Evolutionary conservation across 2,888 invertebrate genomes (phyloP).

Genomic region (Nasonia oneida): DNA sequence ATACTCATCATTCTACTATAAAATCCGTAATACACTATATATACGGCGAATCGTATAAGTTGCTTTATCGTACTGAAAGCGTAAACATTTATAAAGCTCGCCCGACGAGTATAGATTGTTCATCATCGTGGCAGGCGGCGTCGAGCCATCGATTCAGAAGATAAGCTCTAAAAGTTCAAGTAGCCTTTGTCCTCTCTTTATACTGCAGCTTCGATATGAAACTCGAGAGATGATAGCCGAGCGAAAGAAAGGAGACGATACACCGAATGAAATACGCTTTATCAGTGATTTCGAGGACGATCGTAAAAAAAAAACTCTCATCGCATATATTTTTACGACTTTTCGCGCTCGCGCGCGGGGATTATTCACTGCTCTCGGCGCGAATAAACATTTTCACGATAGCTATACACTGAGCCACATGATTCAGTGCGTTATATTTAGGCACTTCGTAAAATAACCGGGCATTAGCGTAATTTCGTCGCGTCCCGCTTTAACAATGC

Average conservation of each 20-base stretch:
- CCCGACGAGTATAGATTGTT: neutral
- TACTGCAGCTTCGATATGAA: slow-evolving; percentile 17
- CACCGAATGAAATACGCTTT: slow-evolving; percentile 48
- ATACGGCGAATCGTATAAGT: too few species aligned
- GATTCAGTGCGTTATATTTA: neutral
- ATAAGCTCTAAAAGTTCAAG: slow-evolving; percentile 37
- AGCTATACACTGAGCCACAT: neutral
- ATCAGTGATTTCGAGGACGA: slow-evolving; percentile 29
- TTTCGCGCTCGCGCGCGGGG: neutral
- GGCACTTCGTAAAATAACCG: neutral
- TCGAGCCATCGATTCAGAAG: slow-evolving; percentile 23
- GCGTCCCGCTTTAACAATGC: neutral
- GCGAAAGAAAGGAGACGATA: slow-evolving; percentile 32
- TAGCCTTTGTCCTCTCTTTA: slow-evolving; percentile 19
- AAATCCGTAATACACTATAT: too few species aligned
- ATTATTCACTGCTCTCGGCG: neutral
- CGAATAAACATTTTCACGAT: neutral
- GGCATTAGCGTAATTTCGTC: neutral
- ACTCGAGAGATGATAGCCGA: slow-evolving; percentile 24
- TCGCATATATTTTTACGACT: slow-evolving; percentile 14
- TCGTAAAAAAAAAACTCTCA: neutral
- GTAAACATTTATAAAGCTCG: too few species aligned
- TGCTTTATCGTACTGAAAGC: too few species aligned
- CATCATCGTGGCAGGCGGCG: neutral
- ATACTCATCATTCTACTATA: too few species aligned